Evolutionary conservation across 2,888 invertebrate genomes (phyloP).

Genomic region (Drosophila infuscata): DNA sequence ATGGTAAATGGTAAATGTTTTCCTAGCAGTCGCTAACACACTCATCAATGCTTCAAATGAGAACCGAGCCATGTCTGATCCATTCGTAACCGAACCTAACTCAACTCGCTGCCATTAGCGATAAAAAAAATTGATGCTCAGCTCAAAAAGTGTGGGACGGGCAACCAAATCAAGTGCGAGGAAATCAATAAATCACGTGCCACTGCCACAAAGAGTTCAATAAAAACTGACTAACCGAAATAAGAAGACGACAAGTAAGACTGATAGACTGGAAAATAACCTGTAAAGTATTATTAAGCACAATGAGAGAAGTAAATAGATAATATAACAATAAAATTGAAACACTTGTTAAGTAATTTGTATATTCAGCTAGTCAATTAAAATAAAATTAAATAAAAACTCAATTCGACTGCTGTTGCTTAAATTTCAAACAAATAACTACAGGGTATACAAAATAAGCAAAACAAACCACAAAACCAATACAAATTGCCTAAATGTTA

Average conservation of each 20-base stretch:
- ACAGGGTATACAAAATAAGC: conserved; percentile 16
- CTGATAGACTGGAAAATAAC: neutral
- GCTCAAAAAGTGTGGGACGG: neutral
- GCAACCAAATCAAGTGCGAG: conserved; percentile 33
- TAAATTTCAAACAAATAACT: neutral
- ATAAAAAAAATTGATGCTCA: conserved; percentile 68
- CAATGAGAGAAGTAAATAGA: neutral
- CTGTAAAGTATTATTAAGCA: neutral
- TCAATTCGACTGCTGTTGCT: neutral
- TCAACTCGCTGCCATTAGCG: conserved; percentile 70
- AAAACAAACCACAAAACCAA: conserved; percentile 21
- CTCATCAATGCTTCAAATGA: conserved; percentile 59
- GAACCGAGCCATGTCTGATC: conserved; percentile 32
- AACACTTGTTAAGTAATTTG: too few relatives aligned
- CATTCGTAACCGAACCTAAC: conserved; percentile 58
- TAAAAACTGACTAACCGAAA: conserved; percentile 44
- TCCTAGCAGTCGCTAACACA: conserved; percentile 66
- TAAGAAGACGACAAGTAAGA: conserved; percentile 3
- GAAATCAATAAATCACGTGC: conserved; percentile 76
- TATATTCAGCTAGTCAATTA: neutral
- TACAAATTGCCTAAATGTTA: conserved; percentile 53
- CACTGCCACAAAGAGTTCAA: conserved; percentile 58
- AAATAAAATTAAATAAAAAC: neutral
- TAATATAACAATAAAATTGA: neutral
- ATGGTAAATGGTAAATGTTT: conserved; percentile 58